Base-by-base conservation (phyloP, 2,888 invertebrate genomes). In the Syritta pipiens region DNA sequence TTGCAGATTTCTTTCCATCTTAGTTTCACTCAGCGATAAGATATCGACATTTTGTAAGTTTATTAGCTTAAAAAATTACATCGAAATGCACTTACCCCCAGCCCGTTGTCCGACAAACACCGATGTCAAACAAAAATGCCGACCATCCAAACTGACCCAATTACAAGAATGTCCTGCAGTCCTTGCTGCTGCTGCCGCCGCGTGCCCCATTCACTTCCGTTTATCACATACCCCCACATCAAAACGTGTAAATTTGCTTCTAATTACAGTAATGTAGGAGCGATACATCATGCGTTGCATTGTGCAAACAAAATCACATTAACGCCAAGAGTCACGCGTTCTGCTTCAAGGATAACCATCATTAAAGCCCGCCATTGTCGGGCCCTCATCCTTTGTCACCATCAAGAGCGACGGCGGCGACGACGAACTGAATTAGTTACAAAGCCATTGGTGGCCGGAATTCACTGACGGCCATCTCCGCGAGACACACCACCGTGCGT, bases 261-360 rank as follows among this genome's bases (percentile, higher is more conserved):
- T 51, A 42, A 63, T 63, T 26, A 42, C n/a, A 14, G 20, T 14
- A 28, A 37, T 24, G 10, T 4, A 28, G 62, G 42, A 24, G 65
- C 53, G 24, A 4, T 48, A n/a, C 7, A 26, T 51, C 57, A 37
- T 49, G 51, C 42, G 55, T 48, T 30, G 20, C 40, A 28, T 49
- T 53, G 51, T 60, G 35, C 28, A 55, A 65, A 60, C 46, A 51
- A 77, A 71, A 60, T 77, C 46, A 32, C 46, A 71, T 65, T 63
- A 63, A 20, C 75, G 55, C 17, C 40, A 69, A 71, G 51, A 77
- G 46, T 59, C 59, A 40, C 40, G 22, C 24, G 17, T 30, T n/a
- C n/a, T n/a, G n/a, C n/a, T 72, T 37, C 57, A 59, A 71, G 51
- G 44, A 59, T 59, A 59, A 53, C 71, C 55, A 68, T 28, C 59